Base-by-base conservation (phyloP, 2,797 vertebrate genomes). In the Arrhamphus sclerolepis region DNA sequence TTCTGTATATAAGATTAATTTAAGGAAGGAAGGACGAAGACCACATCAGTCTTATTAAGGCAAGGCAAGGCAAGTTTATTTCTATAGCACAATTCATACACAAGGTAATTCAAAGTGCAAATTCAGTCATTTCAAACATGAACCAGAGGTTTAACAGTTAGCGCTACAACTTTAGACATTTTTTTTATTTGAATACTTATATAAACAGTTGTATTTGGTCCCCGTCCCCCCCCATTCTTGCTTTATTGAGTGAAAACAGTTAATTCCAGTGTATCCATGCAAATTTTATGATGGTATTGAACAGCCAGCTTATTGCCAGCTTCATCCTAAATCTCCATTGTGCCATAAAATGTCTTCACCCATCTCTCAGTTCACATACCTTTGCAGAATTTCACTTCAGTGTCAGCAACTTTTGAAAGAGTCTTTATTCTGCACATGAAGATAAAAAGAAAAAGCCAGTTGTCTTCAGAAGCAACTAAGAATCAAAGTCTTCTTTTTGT, bases 371-470 rank as follows among this genome's bases (percentile, higher is more conserved):
- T 52, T 17, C 31, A 2, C 19, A 6, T 20, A 0, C 18, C 13
- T 24, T 28, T 20, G 4, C 16, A 11, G 29, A 31, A 1, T 19
- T 34, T 29, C 7, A 0, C 2, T 66, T 69, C 6, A 42, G 24
- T 62, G 60, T 65, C 61, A 46, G 58, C 38, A 64, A 21, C 49
- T 69, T 69, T 48, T 16, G 28, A 7, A 58, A 54, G 26, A 29
- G 38, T 40, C 31, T 48, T 61, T 64, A 41, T 54, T 56, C 54
- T 53, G 28, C 58, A 49, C 34, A 46, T 16, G 19, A 46, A 59
- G 17, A 50, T 31, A 24, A 61, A 39, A 18, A 56, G 1, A 57
- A 19, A 26, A 46, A 18, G 13, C 29, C 2, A n/a, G 19, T 40
- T 49, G 42, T 55, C 28, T 31, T 39, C 38, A 16, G 62, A 39